Evolutionary conservation across 2,113 vertebrate species (phyloP), one percentile per base, ranked within the genome.

Genomic region (Percopsis transmontana): DNA sequence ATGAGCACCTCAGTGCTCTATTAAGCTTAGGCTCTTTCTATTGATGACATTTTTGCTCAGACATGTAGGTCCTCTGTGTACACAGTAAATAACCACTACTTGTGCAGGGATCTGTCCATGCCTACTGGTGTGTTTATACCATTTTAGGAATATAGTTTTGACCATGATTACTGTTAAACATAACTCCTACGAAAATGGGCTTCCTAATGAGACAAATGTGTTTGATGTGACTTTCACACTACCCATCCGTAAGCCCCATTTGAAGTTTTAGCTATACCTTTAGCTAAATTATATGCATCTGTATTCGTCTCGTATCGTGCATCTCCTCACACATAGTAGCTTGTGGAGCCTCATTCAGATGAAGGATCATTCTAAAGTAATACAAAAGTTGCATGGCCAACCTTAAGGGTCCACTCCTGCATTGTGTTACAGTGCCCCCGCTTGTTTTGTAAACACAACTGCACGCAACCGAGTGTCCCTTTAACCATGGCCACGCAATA

Each of bases 401-500:
- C 27, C 27, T 33, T 33, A 33, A 33, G 27, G 27, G 8, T 33
- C 5, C 27, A 33, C 8, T 33, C 27, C 27, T 33, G 27, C 8
- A 33, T 33, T 33, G 27, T 33, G 27, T 33, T 7, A 33, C n/a
- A n/a, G n/a, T 41, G 40, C 42, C 42, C 42, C 12, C 21, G 16
- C 62, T 72, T 33, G 48, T 44, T 33, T 61, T 61, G 18, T 70
- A 64, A 61, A 48, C 47, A 13, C 19, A 24, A 45, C 15, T n/a
- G 9, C 38, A 23, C 44, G 16, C 40, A 38, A 47, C 19, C 63
- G 55, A 57, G 56, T 45, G 13, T 76, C 44, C 3, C 3, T 48
- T 70, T 15, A 23, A 20, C 39, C 42, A 55, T 69, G 27, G 72
- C 45, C 61, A 70, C 53, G 76, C 66, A 87, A 80, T 80, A 80